Evolutionary conservation across 1,140 invertebrate species (phyloP), one percentile per base, ranked within the genome.

Genomic region (Calycopis cecrops): DNA sequence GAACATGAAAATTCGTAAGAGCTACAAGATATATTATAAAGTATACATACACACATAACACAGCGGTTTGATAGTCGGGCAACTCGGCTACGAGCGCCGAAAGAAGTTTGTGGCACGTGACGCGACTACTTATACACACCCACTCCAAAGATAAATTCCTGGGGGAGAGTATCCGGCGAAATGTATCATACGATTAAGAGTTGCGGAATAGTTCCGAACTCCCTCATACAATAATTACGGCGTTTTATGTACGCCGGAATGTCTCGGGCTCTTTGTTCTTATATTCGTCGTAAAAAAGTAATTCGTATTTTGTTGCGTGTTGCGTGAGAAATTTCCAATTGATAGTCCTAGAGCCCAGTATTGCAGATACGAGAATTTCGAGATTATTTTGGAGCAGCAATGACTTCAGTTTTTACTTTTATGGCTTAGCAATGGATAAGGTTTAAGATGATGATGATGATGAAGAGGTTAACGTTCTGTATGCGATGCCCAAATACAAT

Each of bases 171-270:
- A 58, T 52, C 60, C 53, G 40, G 49, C 48, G 40, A 50, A 58
- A 54, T 35, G 52, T 62, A 62, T 52, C 60, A 58, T 56, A 58
- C 56, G 60, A 62, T 62, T 62, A 62, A 62, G 56, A 62, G 14
- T 62, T 58, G 58, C 56, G 56, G 55, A 62, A 60, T 48, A 16
- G 40, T 17, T 9, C 40, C 40, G 6, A 44, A 44, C 40, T 44
- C 17, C 14, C 16, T 16, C 14, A 44, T 44, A 44, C 40, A 16
- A 44, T 44, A 44, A 44, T 44, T 44, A 44, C 40, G 40, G 17
- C 40, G 40, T 44, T 8, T 17, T 44, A 17, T 44, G 40, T 44
- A 14, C 14, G 14, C 12, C 16, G 17, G 8, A 28, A 28, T 28
- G 21, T 28, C 2, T 28, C 21, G 21, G 21, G 21, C 21, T 28